Conservation (phyloP, 2,113 vertebrate species). For the Cisticola juncidis region DNA sequence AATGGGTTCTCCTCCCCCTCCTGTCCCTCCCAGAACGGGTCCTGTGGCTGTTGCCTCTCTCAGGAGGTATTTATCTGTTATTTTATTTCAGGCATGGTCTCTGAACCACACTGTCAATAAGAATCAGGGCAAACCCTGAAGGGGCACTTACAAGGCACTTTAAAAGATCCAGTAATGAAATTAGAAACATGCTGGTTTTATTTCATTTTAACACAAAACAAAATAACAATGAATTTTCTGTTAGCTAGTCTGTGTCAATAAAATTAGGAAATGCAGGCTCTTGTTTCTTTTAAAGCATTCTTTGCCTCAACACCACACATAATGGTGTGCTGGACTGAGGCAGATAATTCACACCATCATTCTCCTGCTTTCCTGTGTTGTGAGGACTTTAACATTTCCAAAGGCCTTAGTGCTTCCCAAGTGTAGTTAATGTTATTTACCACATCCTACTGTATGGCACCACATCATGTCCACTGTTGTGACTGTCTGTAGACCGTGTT, state of each 20-base stretch:
- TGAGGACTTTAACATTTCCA: not conserved
- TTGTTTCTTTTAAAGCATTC: not conserved
- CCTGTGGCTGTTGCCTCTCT: conserved; percentile 82
- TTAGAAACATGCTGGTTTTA: not conserved
- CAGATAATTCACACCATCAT: not conserved
- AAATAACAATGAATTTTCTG: not conserved
- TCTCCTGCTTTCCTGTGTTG: not conserved
- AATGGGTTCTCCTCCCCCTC: conserved; percentile 91
- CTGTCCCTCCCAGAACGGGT: conserved; percentile 91
- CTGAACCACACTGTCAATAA: not conserved
- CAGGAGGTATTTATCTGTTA: conserved; percentile 46
- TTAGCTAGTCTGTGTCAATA: not conserved
- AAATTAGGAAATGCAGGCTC: not conserved
- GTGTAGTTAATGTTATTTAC: not conserved
- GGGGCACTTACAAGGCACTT: not conserved
- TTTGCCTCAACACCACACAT: fast-evolving
- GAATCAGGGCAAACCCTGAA: not conserved
- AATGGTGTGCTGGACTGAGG: not conserved
- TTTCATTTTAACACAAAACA: not conserved
- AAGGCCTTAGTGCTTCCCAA: not conserved
- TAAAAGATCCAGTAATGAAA: not conserved
- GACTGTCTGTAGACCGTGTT: not conserved
- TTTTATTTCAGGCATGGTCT: not conserved
- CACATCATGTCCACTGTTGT: not conserved
- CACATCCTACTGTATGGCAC: not conserved